Conservation (phyloP, 2,888 invertebrate genomes). For the Ceraclea dissimilis region DNA sequence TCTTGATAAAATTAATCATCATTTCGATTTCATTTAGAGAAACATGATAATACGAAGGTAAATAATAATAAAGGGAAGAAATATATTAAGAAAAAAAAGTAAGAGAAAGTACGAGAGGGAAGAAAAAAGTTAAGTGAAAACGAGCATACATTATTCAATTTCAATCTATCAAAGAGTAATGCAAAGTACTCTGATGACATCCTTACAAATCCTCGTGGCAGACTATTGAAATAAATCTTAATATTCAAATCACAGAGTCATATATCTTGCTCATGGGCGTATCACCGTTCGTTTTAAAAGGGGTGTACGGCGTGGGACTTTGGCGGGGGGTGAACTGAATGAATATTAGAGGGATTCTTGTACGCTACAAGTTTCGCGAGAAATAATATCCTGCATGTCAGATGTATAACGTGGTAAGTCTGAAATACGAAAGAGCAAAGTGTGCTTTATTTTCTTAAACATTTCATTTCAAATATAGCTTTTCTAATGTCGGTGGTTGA, state of each 20-base stretch:
- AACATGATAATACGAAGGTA: too few relatives aligned
- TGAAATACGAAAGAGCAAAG: too few relatives aligned
- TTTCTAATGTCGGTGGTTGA: too few relatives aligned
- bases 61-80: too few relatives aligned
- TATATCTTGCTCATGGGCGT: conserved; percentile 16
- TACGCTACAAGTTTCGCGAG: background rate
- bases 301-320: background rate
- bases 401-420: too few relatives aligned
- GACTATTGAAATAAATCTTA: conserved; percentile 17
- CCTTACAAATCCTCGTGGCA: conserved; percentile 3
- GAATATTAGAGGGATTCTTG: background rate
- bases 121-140: background rate
- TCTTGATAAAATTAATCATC: too few relatives aligned
- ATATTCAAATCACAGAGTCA: conserved; percentile 23
- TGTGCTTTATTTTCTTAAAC: too few relatives aligned
- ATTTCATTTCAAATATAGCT: too few relatives aligned
- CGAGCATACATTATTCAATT: background rate
- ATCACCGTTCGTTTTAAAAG: background rate
- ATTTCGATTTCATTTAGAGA: too few relatives aligned
- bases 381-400: too few relatives aligned
- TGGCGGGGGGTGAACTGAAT: background rate
- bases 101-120: background rate
- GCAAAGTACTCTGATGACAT: background rate
- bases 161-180: background rate
- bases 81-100: too few relatives aligned